A percentile compares a stretch with the other conserved stretches of the same genome.
Evolutionary conservation across 2,113 vertebrate species (phyloP).

Genomic region (Menidia beryllina): DNA sequence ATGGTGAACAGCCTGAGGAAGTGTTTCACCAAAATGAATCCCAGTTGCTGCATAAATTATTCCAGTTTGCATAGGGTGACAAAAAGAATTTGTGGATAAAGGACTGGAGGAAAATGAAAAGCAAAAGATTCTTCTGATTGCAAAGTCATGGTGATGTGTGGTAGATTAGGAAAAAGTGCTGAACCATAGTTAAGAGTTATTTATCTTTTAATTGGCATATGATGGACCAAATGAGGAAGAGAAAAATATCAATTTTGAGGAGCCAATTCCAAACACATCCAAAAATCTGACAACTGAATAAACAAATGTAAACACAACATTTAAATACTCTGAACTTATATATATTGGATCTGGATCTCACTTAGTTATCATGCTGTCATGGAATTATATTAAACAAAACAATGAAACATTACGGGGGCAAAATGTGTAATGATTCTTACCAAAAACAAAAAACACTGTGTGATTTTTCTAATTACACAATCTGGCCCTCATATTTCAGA

Average conservation of each 20-base stretch:
- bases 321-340: not conserved
- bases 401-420: no score
- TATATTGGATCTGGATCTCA: not conserved
- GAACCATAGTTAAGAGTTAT: slow-evolving; percentile 23
- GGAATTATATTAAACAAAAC: no score
- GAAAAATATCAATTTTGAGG: slow-evolving; percentile 8
- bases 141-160: slow-evolving; percentile 26
- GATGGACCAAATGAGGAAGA: slow-evolving; percentile 30
- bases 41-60: slow-evolving; percentile 68
- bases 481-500: no score
- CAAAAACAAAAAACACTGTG: no score
- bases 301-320: not conserved
- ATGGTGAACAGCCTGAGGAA: slow-evolving; percentile 57
- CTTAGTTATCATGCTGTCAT: no score
- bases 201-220: slow-evolving; percentile 31
- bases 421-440: no score
- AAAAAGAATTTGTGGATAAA: slow-evolving; percentile 54
- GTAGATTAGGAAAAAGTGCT: not conserved
- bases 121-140: slow-evolving; percentile 12
- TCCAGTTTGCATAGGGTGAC: slow-evolving; percentile 45
- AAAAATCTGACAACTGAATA: slow-evolving; percentile 1
- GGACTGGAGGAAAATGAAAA: slow-evolving; percentile 14
- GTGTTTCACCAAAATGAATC: slow-evolving; percentile 58
- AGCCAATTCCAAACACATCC: not conserved
- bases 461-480: no score